These are phyloP conservation scores for Calosoma granatense DNA, from an alignment of 1,140 invertebrate species.

Conservation along the genomic window DNA sequence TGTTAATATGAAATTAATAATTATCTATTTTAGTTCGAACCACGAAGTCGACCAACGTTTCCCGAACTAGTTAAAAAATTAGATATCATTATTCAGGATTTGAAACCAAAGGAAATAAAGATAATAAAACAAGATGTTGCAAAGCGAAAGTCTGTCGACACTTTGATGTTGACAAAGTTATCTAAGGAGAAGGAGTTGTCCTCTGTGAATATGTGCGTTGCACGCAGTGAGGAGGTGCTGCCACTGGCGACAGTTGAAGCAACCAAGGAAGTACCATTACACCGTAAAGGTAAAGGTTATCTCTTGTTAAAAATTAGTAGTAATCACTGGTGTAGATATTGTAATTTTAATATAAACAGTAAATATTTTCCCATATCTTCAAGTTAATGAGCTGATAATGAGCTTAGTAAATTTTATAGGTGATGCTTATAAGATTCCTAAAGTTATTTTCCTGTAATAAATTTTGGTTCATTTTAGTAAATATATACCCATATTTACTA, in stretches of 20 bases:
- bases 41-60: slow-evolving; percentile 74
- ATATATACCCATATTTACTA: too few relatives aligned
- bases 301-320: too few relatives aligned
- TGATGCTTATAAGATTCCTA: too few relatives aligned
- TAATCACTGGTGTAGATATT: too few relatives aligned
- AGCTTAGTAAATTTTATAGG: too few relatives aligned
- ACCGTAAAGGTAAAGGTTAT: slow-evolving; percentile 17
- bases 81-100: slow-evolving; percentile 36
- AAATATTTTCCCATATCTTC: too few relatives aligned
- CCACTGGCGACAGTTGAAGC: background rate
- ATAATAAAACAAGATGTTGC: slow-evolving; percentile 21
- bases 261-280: background rate
- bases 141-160: slow-evolving; percentile 22
- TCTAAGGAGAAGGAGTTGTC: slow-evolving; percentile 3
- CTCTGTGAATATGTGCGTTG: background rate
- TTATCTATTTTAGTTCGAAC: slow-evolving; percentile 59
- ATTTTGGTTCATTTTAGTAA: too few relatives aligned
- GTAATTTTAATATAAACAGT: too few relatives aligned
- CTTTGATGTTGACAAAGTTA: slow-evolving; percentile 10
- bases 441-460: too few relatives aligned
- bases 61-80: slow-evolving; percentile 60
- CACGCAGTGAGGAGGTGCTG: slow-evolving; percentile 9
- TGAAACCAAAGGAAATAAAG: slow-evolving; percentile 35
- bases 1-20: too few relatives aligned
- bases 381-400: too few relatives aligned